phyloP scores from a whole-genome alignment of 2,797 vertebrate genomes.

The Trichosurus vulpecula region DNA sequence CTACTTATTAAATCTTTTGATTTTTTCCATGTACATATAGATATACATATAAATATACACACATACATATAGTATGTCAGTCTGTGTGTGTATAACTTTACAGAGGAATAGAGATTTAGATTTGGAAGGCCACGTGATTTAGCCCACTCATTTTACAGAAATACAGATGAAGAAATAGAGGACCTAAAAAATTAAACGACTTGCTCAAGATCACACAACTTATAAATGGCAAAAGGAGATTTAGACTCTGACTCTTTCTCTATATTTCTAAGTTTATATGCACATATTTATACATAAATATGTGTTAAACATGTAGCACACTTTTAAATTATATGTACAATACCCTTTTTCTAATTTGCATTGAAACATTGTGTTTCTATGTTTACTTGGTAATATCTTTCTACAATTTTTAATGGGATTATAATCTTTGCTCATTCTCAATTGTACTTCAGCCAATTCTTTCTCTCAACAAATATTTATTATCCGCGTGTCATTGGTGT shows the following conservation, averaged over 20 bases:
- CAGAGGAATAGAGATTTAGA: background rate
- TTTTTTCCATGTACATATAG: background rate
- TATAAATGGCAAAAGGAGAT: background rate
- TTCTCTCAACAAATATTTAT: background rate
- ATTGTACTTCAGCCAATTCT: background rate
- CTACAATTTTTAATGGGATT: background rate
- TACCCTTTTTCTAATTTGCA: background rate
- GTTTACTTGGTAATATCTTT: background rate
- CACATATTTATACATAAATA: background rate
- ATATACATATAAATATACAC: fast-evolving
- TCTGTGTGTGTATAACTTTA: background rate
- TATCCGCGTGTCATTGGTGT: background rate
- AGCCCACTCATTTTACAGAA: background rate
- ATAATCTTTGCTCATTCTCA: background rate
- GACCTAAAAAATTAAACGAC: background rate
- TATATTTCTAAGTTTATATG: background rate
- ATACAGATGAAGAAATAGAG: background rate
- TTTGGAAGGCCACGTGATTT: background rate
- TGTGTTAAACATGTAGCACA: background rate
- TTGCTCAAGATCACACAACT: background rate
- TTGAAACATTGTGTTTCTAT: background rate
- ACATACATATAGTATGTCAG: background rate
- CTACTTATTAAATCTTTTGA: background rate
- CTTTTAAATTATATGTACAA: background rate
- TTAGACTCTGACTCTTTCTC: background rate